Percentiles rank a stretch among this genome's conserved stretches.
These are phyloP conservation scores for Upupa epops DNA, from an alignment of 2,113 vertebrate species.

Conservation along the genomic window DNA sequence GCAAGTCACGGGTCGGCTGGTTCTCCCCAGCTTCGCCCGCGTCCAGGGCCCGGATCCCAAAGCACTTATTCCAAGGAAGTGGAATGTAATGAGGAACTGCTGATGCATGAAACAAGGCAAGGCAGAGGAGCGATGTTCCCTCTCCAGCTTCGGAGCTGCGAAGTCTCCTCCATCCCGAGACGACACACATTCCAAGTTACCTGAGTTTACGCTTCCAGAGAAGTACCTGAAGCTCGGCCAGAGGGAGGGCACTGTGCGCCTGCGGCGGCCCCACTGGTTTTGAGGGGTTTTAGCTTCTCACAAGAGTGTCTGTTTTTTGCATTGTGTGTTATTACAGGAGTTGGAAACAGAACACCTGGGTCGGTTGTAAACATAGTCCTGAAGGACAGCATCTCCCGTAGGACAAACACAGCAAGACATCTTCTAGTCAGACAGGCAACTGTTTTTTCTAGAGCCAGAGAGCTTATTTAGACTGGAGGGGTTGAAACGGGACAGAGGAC, in stretches of 20 bases:
- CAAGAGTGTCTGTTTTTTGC: no score
- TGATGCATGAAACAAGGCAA: constrained; percentile 81
- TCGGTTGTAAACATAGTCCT: constrained; percentile 90
- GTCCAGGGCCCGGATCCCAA: constrained; percentile 74
- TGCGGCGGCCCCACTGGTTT: constrained; percentile 78
- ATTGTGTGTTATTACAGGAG: constrained; percentile 82
- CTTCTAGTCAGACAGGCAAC: constrained; percentile 86
- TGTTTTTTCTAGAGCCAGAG: constrained; percentile 79
- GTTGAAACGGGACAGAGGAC: constrained; percentile 87
- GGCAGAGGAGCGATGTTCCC: constrained; percentile 84
- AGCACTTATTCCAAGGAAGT: constrained; percentile 78
- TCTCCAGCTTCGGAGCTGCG: constrained; percentile 78
- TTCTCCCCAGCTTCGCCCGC: constrained; percentile 76
- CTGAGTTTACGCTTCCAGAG: constrained; percentile 93
- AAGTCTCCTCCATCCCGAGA: constrained; percentile 79
- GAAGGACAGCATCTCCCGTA: constrained; percentile 84
- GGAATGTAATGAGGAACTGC: constrained; percentile 83
- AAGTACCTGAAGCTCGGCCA: constrained; percentile 92
- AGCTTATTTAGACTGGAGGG: constrained; percentile 97
- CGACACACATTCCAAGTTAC: constrained; percentile 94
- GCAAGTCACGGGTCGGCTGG: constrained; percentile 76
- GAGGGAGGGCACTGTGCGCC: constrained; percentile 83
- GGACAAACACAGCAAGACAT: constrained; percentile 88
- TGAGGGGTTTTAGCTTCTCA: constrained; percentile 64
- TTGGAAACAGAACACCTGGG: constrained; percentile 86